Percentiles rank a stretch among this genome's conserved stretches.
Conservation (phyloP, 2,113 vertebrate species). For the Channa argus region DNA sequence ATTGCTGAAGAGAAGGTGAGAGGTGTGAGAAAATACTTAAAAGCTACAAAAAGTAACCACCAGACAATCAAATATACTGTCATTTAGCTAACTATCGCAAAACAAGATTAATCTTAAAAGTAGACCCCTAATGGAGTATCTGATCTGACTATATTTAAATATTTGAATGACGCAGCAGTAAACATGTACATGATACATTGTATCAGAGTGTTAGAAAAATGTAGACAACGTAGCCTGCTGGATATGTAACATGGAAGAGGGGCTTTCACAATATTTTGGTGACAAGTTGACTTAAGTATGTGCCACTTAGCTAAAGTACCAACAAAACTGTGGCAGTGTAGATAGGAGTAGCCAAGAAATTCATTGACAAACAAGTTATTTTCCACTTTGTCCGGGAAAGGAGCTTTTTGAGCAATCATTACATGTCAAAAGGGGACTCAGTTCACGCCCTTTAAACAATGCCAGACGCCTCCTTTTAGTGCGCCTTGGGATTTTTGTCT, state of each 20-base stretch:
- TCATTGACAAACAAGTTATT: slow-evolving; percentile 26
- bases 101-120: too few relatives aligned
- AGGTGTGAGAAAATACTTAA: background rate
- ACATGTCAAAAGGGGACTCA: slow-evolving; percentile 41
- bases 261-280: background rate
- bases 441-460: slow-evolving; percentile 66
- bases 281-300: background rate
- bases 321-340: background rate
- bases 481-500: slow-evolving; percentile 19
- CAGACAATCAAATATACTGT: slow-evolving; percentile 47
- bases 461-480: slow-evolving; percentile 7
- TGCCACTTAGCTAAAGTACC: too few relatives aligned
- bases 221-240: background rate
- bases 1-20: background rate
- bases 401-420: slow-evolving; percentile 48
- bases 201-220: too few relatives aligned
- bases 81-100: too few relatives aligned
- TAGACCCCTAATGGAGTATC: too few relatives aligned
- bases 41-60: slow-evolving; percentile 13
- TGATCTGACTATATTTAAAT: too few relatives aligned
- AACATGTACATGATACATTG: too few relatives aligned
- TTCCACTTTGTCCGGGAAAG: slow-evolving; percentile 2
- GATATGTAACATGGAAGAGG: background rate
- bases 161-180: too few relatives aligned
- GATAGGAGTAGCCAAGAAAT: background rate